These are phyloP conservation scores for Myiagra hebetior DNA, from an alignment of 2,113 vertebrate genomes.

Conservation along the genomic window DNA sequence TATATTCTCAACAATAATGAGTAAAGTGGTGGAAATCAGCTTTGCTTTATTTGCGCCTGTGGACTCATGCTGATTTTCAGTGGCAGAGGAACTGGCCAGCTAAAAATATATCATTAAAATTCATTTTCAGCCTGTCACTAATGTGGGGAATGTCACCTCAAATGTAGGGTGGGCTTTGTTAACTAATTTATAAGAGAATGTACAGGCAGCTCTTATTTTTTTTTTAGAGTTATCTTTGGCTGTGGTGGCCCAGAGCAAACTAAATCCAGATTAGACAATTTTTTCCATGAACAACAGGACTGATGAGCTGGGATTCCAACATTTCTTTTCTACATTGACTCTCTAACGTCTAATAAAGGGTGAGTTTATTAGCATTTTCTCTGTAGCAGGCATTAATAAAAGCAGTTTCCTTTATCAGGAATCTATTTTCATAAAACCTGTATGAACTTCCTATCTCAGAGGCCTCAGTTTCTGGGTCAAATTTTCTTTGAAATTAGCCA, in stretches of 20 bases:
- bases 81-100: neutral
- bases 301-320: neutral
- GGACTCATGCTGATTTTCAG: neutral
- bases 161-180: neutral
- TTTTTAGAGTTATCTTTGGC: neutral
- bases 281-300: neutral
- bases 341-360: conserved; percentile 9
- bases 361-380: conserved; percentile 25
- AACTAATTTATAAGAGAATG: neutral
- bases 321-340: neutral
- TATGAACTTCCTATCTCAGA: neutral
- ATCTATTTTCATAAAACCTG: conserved; percentile 7
- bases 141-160: neutral
- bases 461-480: neutral
- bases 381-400: neutral
- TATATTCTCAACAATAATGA: neutral
- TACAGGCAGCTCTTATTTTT: neutral
- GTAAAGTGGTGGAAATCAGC: neutral
- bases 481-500: neutral
- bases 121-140: neutral
- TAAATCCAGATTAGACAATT: neutral
- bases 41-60: neutral
- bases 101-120: conserved; percentile 8
- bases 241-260: neutral
- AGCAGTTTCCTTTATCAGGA: neutral